Evolutionary conservation across 2,113 vertebrate genomes (phyloP).

Genomic region (Hepsetus odoe): DNA sequence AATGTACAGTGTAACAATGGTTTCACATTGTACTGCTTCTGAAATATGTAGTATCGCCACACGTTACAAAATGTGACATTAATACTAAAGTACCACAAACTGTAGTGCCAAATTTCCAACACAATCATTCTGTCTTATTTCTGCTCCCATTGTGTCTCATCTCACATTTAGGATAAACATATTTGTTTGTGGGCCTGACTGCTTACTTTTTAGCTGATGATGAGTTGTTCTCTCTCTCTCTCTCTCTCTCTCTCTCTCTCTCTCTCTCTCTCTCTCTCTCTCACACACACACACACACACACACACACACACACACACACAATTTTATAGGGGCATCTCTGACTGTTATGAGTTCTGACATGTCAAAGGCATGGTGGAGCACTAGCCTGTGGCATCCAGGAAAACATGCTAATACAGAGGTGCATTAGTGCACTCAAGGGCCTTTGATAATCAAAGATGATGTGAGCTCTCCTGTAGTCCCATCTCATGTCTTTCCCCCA

Average conservation of each 20-base stretch:
- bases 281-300: constrained; percentile 51
- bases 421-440: constrained; percentile 75
- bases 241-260: background rate
- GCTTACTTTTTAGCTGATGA: too few relatives aligned
- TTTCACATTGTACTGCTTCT: constrained; percentile 5
- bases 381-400: constrained; percentile 73
- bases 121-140: background rate
- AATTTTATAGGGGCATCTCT: constrained; percentile 51
- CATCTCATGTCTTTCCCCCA: constrained; percentile 32
- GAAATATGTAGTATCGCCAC: constrained; percentile 18
- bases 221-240: background rate
- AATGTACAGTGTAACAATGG: constrained; percentile 27
- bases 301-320: constrained; percentile 54
- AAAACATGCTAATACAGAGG: constrained; percentile 77
- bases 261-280: background rate
- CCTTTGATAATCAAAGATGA: constrained; percentile 69
- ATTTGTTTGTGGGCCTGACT: too few relatives aligned
- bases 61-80: constrained; percentile 4
- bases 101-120: background rate
- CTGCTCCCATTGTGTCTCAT: background rate
- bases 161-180: too few relatives aligned
- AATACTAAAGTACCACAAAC: background rate
- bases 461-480: constrained; percentile 47
- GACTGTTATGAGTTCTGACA: constrained; percentile 75
- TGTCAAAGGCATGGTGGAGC: constrained; percentile 57